These are phyloP conservation scores for Phoebastria nigripes DNA, from an alignment of 2,797 vertebrate genomes.

Conservation along the genomic window DNA sequence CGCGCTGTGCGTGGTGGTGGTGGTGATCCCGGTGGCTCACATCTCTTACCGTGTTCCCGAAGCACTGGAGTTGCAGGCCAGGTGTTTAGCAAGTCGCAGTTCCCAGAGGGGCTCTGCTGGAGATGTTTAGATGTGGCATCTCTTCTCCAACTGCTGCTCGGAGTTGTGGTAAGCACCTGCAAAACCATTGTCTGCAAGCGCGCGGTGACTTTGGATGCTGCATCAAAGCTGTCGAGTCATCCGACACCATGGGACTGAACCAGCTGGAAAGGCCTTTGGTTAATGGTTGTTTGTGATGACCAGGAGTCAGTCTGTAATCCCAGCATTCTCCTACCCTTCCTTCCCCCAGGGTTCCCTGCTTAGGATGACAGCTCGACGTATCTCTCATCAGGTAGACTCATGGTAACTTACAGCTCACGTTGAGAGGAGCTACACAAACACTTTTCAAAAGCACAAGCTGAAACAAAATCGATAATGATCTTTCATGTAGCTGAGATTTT, in stretches of 20 bases:
- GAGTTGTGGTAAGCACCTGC: background rate
- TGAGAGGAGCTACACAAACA: background rate
- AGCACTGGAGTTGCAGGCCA: rapidly evolving
- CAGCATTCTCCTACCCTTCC: background rate
- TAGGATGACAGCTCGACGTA: rapidly evolving
- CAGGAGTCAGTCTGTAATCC: background rate
- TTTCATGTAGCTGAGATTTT: background rate
- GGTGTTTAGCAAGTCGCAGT: rapidly evolving
- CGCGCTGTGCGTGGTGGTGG: rapidly evolving
- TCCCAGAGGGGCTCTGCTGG: background rate
- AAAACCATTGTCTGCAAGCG: rapidly evolving
- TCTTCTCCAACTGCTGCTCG: background rate
- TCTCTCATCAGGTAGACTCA: background rate
- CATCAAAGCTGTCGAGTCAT: background rate
- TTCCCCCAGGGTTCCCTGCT: background rate
- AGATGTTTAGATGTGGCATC: background rate
- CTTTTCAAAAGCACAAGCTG: background rate
- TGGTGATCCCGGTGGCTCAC: rapidly evolving
- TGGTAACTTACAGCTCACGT: background rate
- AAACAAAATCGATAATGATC: background rate
- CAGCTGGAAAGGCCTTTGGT: background rate
- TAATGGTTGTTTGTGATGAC: background rate
- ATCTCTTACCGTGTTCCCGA: rapidly evolving
- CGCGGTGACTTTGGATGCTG: background rate
- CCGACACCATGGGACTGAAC: rapidly evolving